phyloP scores from a whole-genome alignment of 2,888 invertebrate species.

The Choristoneura rosaceana region DNA sequence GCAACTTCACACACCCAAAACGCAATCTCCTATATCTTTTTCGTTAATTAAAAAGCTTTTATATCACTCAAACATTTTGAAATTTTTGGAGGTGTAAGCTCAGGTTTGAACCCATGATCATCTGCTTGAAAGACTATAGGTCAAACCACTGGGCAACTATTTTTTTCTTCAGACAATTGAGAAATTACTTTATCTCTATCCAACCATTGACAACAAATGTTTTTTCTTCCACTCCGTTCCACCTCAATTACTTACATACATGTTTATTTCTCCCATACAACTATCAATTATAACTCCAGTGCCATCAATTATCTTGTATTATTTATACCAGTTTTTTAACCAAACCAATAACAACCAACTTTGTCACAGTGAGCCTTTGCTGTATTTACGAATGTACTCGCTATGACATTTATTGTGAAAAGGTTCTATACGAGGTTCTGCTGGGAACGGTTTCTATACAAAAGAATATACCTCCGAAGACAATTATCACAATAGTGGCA shows the following conservation, averaged over 20 bases:
- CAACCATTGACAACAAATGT: conserved; percentile 31
- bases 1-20: too few relatives aligned
- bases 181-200: not conserved
- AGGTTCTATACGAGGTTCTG: not conserved
- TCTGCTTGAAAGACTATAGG: too few relatives aligned
- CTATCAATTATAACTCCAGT: conserved; percentile 60
- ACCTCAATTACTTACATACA: conserved; percentile 21
- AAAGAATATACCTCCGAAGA: conserved; percentile 25
- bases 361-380: not conserved
- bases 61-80: too few relatives aligned
- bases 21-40: too few relatives aligned
- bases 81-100: too few relatives aligned
- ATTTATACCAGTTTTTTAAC: conserved; percentile 27
- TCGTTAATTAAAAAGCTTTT: too few relatives aligned
- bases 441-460: conserved; percentile 10
- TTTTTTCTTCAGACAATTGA: too few relatives aligned
- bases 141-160: too few relatives aligned
- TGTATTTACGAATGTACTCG: not conserved
- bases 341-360: not conserved
- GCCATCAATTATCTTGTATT: conserved; percentile 53
- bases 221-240: conserved; percentile 33
- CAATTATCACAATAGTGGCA: conserved; percentile 39
- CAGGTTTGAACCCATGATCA: too few relatives aligned
- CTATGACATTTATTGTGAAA: not conserved
- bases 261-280: conserved; percentile 46